Evolutionary conservation across 2,113 vertebrate species (phyloP), one percentile per base, ranked within the genome.

Genomic region (Macaca mulatta): DNA sequence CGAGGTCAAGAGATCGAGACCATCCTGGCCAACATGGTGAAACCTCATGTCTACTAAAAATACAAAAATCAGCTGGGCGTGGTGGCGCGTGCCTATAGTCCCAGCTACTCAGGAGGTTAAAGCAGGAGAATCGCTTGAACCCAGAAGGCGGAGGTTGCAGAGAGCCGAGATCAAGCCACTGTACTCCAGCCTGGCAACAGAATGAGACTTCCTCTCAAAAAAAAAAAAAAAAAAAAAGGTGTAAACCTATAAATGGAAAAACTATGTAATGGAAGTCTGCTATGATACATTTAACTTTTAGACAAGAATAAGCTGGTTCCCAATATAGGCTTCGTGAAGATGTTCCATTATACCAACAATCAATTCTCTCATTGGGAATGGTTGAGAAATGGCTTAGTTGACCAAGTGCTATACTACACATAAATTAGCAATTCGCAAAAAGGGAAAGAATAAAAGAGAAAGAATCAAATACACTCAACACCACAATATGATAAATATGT

Each of bases 401-500:
- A 86, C 32, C 64, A 85, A 35, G 72, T 61, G 22, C 30, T 86
- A 1, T 79, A 61, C 35, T 89, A 89, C 12, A 77, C 11, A 43
- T 75, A 91, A 95, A 90, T 69, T 64, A 75, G n/a, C 55, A 75
- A 96, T 48, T 84, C 81, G 59, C 13, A 40, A 61, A 90, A 94
- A 23, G 2, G 48, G 17, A 22, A 75, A 57, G 20, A 70, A 59
- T 57, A 27, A 74, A 83, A 79, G 61, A 27, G 11, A 69, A n/a
- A 59, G 25, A 67, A 86, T 64, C 50, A 55, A 93, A 86, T 72
- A 93, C 25, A 75, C 50, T 75, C 55, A 87, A 50, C 11, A 78
- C 13, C 32, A 67, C 70, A 88, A 81, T 32, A 85, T 27, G 18
- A 40, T 61, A 78, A 94, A 81, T 78, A 77, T 43, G 43, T 52